phyloP scores from a whole-genome alignment of 1,140 invertebrate species.

The Diachasmimorpha longicaudata region DNA sequence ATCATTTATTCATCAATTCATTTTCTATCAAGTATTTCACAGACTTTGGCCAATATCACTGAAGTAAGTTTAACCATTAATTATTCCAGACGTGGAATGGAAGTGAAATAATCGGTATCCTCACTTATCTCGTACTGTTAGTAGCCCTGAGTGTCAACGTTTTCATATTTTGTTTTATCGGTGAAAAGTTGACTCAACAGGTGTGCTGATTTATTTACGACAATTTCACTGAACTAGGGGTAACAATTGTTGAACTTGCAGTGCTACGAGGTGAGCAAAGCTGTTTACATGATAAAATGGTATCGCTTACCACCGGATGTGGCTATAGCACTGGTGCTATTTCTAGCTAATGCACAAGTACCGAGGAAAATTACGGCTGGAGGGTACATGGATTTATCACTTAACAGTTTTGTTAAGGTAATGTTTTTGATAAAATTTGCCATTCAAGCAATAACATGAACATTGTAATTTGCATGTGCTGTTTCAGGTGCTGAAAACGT shows the following conservation, averaged over 20 bases:
- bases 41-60: no score
- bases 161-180: slow-evolving; percentile 22
- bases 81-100: slow-evolving; percentile 7
- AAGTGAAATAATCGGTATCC: not conserved
- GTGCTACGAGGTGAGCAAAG: slow-evolving; percentile 33
- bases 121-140: slow-evolving; percentile 6
- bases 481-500: slow-evolving; percentile 38
- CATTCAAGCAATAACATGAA: no score
- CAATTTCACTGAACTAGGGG: no score
- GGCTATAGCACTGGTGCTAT: slow-evolving; percentile 31
- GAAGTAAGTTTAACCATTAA: not conserved
- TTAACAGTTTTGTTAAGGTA: slow-evolving; percentile 31
- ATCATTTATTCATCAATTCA: no score
- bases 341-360: slow-evolving; percentile 35
- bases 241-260: not conserved
- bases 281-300: slow-evolving; percentile 39
- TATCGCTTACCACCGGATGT: slow-evolving; percentile 33
- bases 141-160: slow-evolving; percentile 8
- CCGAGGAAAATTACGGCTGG: slow-evolving; percentile 33
- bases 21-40: no score
- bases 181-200: slow-evolving; percentile 4
- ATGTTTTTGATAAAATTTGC: slow-evolving; percentile 1
- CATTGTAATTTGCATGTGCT: no score
- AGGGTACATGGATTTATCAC: slow-evolving; percentile 25
- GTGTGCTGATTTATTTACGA: not conserved